These are phyloP conservation scores for Halichoeres trimaculatus DNA, from an alignment of 2,113 vertebrate genomes.

Conservation along the genomic window DNA sequence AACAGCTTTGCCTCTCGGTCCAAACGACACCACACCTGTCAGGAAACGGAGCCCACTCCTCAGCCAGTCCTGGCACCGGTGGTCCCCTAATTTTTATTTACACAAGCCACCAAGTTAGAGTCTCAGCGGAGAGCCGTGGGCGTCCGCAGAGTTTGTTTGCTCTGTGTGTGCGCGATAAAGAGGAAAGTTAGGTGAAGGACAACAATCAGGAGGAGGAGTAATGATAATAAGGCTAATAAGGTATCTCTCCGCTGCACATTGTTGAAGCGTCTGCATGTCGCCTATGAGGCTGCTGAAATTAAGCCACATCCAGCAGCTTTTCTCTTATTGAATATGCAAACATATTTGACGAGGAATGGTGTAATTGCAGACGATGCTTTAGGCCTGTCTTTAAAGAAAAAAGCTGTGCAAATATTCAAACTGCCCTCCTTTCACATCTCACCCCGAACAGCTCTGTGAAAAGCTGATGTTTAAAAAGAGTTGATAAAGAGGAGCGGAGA, in stretches of 20 bases:
- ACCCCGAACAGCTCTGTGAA: conserved; percentile 73
- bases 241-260: conserved; percentile 82
- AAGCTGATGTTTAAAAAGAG: conserved; percentile 73
- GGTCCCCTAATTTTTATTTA: conserved; percentile 46
- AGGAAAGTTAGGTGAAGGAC: conserved; percentile 75
- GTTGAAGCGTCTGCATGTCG: conserved; percentile 67
- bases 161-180: conserved; percentile 75
- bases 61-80: conserved; percentile 57
- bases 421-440: conserved; percentile 64
- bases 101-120: conserved; percentile 48
- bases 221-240: conserved; percentile 75
- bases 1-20: conserved; percentile 54
- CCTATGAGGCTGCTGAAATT: conserved; percentile 78
- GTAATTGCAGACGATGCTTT: conserved; percentile 77
- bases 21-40: conserved; percentile 61
- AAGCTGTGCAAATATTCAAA: conserved; percentile 69
- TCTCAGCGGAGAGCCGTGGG: conserved; percentile 49
- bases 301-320: conserved; percentile 75
- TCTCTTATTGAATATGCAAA: conserved; percentile 77
- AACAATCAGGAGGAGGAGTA: conserved; percentile 66
- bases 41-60: conserved; percentile 55
- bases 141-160: conserved; percentile 48
- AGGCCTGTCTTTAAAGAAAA: conserved; percentile 65
- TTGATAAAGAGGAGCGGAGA: conserved; percentile 73
- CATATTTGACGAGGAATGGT: conserved; percentile 60